These are phyloP conservation scores for Engraulis encrasicolus DNA, from an alignment of 2,113 vertebrate genomes.

Conservation along the genomic window DNA sequence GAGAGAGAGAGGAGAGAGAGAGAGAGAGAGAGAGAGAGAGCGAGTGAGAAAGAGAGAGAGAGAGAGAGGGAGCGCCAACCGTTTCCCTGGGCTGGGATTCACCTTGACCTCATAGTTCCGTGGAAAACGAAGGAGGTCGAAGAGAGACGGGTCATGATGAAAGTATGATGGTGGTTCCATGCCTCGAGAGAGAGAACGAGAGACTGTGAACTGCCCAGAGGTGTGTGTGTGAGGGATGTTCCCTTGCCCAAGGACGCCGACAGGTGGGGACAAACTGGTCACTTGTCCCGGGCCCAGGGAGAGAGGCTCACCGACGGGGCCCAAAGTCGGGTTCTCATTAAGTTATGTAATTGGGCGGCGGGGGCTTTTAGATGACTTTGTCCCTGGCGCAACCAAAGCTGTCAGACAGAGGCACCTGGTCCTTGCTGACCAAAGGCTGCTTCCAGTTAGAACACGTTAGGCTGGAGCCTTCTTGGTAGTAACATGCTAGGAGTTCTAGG, in stretches of 20 bases:
- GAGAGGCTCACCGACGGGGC: too few species aligned
- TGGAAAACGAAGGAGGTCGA: constrained; percentile 38
- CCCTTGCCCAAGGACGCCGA: too few species aligned
- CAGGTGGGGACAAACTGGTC: too few species aligned
- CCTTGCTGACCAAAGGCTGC: neutral
- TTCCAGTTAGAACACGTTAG: neutral
- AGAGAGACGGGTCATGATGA: constrained; percentile 37
- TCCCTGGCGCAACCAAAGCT: too few species aligned
- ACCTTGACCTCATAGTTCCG: constrained; percentile 52
- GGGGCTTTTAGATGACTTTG: too few species aligned
- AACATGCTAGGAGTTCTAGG: neutral
- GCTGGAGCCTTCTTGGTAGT: neutral
- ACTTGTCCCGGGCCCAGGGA: too few species aligned
- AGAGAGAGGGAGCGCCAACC: too few species aligned
- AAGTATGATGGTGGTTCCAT: neutral
- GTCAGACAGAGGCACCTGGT: too few species aligned
- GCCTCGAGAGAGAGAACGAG: neutral
- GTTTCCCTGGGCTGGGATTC: constrained; percentile 57
- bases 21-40: neutral
- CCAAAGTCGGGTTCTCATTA: too few species aligned
- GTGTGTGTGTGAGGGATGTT: neutral
- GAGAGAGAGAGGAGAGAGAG: neutral
- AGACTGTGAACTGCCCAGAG: neutral
- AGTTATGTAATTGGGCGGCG: too few species aligned
- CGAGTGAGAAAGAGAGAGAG: constrained; percentile 2